phyloP scores from a whole-genome alignment of 1,140 invertebrate species.

The Epicauta chinensis region DNA sequence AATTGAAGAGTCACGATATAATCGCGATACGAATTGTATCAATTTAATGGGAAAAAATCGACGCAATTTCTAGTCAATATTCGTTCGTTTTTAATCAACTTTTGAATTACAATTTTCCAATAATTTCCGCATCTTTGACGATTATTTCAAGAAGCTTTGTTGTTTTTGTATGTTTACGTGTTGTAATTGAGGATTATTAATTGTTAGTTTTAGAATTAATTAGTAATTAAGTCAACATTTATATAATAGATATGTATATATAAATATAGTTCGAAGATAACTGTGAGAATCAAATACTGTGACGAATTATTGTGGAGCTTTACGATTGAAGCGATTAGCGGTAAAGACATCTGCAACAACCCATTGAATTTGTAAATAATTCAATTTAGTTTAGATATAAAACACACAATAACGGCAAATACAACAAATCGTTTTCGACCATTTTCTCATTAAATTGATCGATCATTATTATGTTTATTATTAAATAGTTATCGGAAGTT shows the following conservation, averaged over 20 bases:
- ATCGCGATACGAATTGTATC: conserved; percentile 1
- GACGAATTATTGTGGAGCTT: conserved; percentile 2
- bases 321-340: conserved; percentile 1
- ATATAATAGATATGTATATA: conserved; percentile 8
- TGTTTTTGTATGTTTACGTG: no score
- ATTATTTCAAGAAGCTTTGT: no score
- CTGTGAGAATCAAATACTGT: conserved; percentile 9
- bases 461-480: no score
- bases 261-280: conserved; percentile 10
- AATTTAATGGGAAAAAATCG: conserved; percentile 11
- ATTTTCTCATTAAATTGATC: conserved; percentile 13
- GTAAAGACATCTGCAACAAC: background rate
- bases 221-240: background rate
- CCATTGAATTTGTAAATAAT: conserved; percentile 12
- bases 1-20: conserved; percentile 3
- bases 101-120: background rate
- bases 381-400: conserved; percentile 1
- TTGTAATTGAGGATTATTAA: no score
- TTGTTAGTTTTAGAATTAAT: no score
- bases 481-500: no score
- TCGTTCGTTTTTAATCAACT: background rate
- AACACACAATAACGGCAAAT: background rate
- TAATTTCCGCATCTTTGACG: no score
- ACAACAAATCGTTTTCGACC: conserved; percentile 5
- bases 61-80: conserved; percentile 7